Base-by-base conservation (phyloP, 2,888 invertebrate genomes). In the Timema cristinae region DNA sequence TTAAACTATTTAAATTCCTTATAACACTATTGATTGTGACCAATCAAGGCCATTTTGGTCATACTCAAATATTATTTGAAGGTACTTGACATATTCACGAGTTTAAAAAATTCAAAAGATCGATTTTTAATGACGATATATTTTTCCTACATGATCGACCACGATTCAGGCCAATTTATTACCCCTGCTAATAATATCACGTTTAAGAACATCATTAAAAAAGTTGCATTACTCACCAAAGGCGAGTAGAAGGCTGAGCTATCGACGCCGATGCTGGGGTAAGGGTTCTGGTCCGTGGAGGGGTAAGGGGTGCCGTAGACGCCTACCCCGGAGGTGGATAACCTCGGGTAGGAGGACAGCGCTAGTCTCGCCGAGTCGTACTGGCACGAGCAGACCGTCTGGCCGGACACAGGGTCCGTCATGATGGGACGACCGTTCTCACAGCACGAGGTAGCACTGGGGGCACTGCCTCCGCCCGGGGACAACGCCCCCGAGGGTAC, bases 181-280 rank as follows among this genome's bases (percentile, higher is more conserved):
- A 48, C 4, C 32, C 32, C 32, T 32, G 32, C 32, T 32, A 32
- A 32, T 32, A 32, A 32, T 32, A 32, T 2, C 32, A 32, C 32
- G 32, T 32, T 32, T 32, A 32, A 32, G 32, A 32, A 32, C 66
- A 56, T n/a, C 7, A 67, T 11, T n/a, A 10, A 69, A 73, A 32
- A 32, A 32, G 32, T 32, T 32, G 32, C 32, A 32, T 32, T 80
- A 91, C 95, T 91, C 88, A 97, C 96, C 91, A 97, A 83, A 77
- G 96, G 95, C 75, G 95, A 94, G 85, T 96, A 96, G 85, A 97
- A 97, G 72, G 96, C 95, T 68, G 96, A 95, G 80, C 95, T 95
- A 82, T 95, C 95, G 79, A 94, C 92, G 73, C 94, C 93, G 84
- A 95, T 95, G 83, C 94, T 94, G 68, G 94, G 94, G 81, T 95